Conservation (phyloP, 2,888 invertebrate species). For the Thera obeliscata region DNA sequence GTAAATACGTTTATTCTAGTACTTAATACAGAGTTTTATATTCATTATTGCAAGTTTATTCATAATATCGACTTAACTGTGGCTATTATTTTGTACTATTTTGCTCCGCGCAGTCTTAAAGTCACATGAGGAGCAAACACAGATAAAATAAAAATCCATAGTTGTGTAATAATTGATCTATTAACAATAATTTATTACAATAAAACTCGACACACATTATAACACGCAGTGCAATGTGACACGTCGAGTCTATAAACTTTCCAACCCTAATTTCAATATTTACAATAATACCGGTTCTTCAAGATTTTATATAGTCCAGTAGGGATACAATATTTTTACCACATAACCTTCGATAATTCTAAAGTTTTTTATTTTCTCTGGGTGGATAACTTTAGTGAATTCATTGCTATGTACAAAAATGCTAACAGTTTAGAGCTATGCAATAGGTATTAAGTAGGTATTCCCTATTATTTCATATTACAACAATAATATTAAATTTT, state of each 20-base stretch:
- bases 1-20: too few relatives aligned
- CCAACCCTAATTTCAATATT: slow-evolving; percentile 67
- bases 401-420: too few relatives aligned
- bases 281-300: slow-evolving; percentile 57
- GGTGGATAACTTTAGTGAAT: too few relatives aligned
- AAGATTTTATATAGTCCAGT: slow-evolving; percentile 29
- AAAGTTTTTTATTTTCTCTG: too few relatives aligned
- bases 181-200: slow-evolving; percentile 83
- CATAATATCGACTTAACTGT: not conserved
- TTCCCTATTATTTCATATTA: too few relatives aligned
- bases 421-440: too few relatives aligned
- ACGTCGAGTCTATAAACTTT: slow-evolving; percentile 57
- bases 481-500: too few relatives aligned
- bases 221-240: slow-evolving; percentile 66
- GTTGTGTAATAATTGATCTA: slow-evolving; percentile 76
- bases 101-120: not conserved
- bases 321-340: too few relatives aligned
- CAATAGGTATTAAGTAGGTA: too few relatives aligned
- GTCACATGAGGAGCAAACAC: not conserved
- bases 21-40: too few relatives aligned
- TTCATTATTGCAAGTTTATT: not conserved
- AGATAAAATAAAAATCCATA: slow-evolving; percentile 27
- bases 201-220: slow-evolving; percentile 71
- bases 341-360: too few relatives aligned
- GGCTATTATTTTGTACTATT: not conserved